Conservation (phyloP, 2,888 invertebrate genomes). For the Bhutanitis thaidina region DNA sequence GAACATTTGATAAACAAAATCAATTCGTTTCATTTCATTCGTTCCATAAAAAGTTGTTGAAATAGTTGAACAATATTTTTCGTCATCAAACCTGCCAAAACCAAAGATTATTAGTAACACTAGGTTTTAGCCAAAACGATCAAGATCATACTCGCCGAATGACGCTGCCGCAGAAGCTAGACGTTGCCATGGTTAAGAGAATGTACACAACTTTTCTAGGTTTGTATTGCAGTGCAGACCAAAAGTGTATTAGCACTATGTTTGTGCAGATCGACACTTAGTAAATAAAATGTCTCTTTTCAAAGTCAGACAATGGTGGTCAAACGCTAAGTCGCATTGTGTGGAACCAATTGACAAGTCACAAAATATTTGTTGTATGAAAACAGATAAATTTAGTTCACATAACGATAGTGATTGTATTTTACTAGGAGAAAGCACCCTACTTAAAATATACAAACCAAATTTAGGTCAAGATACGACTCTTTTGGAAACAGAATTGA, state of each 20-base stretch:
- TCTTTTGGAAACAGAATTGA: conserved; percentile 88
- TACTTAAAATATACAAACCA: conserved; percentile 62
- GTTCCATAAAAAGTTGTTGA: no score
- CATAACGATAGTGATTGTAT: conserved; percentile 90
- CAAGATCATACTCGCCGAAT: no score
- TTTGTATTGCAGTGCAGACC: neutral
- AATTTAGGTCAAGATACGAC: conserved; percentile 68
- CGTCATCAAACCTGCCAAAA: no score
- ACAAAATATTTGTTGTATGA: conserved; percentile 81
- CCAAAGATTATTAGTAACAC: no score
- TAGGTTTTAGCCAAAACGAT: no score
- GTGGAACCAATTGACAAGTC: conserved; percentile 76
- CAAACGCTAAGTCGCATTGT: conserved; percentile 81
- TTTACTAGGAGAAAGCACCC: conserved; percentile 71
- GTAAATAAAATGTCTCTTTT: conserved; percentile 90
- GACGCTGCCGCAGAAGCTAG: neutral
- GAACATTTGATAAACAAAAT: no score
- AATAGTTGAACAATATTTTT: no score
- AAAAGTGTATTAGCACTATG: no score
- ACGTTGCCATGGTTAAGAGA: conserved; percentile 15
- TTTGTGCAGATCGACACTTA: neutral
- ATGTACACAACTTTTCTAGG: neutral
- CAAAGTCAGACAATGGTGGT: conserved; percentile 94
- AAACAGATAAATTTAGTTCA: conserved; percentile 89
- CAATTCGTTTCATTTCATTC: no score